Base-by-base conservation (phyloP, 1,140 invertebrate genomes). In the Cephus cinctus region DNA sequence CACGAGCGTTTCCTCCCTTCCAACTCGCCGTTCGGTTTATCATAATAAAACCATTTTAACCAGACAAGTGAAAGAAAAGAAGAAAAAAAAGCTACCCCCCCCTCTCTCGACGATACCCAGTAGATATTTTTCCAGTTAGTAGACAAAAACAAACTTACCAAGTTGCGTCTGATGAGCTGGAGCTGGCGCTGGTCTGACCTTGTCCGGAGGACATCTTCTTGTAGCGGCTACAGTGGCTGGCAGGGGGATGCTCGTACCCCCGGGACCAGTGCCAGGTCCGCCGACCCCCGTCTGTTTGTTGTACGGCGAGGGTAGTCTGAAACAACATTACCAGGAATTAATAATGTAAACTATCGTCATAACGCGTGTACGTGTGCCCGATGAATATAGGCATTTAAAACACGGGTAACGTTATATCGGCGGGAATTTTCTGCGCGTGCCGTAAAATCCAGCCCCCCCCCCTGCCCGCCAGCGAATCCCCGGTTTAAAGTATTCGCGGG, bases 171-270 rank as follows among this genome's bases (percentile, higher is more conserved):
- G 83, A 52, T 76, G 77, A 49, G 82, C 79, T 5, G 82, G 82
- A 22, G 81, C 77, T 2, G 83, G 83, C 53, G 85, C 77, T 5
- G 86, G 86, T 53, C 86, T 78, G 56, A 84, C 80, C 77, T 88
- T 88, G 75, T 88, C 86, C 56, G 86, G 86, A 30, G 85, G 85
- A 64, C 85, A 86, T 73, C 85, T 78, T 56, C 86, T 78, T 47
- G 81, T 81, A n/a, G 86, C 85, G 57, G 85, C 77, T 21, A 86
- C 85, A 8, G 86, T 86, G 25, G 86, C 85, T 16, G 87, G 87
- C 59, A 87, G 66, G 19, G 86, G 86, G 57, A 88, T 88, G 61
- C 84, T 86, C 23, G 85, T 86, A 5, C 77, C 75, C 46, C 79
- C 78, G 65, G 52, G 50, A 38, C 54, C 50, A 5, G 50, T 46